Evolutionary conservation across 23 tunicate genomes (phyloP).

Genomic region (Diplosoma virens): DNA sequence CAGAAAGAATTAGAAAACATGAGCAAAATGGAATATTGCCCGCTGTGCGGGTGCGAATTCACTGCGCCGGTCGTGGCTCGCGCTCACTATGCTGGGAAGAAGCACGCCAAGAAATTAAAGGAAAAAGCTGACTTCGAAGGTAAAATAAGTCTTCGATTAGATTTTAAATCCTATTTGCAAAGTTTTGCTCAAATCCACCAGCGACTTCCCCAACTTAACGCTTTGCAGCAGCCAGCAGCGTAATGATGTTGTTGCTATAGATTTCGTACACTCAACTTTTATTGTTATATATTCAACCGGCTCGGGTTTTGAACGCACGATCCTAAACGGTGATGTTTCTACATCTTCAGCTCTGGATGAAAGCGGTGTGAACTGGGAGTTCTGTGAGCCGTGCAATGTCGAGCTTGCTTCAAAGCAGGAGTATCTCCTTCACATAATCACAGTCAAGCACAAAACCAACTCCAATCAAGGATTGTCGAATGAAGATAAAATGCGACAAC

Average conservation of each 20-base stretch:
- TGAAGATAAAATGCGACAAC: constrained; percentile 8
- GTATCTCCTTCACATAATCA: constrained; percentile 20
- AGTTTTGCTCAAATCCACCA: too few species aligned
- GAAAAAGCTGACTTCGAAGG: constrained; percentile 43
- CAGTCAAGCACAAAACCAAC: constrained; percentile 34
- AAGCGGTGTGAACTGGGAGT: constrained; percentile 20
- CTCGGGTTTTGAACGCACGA: neutral
- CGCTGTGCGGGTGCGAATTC: constrained; percentile 40
- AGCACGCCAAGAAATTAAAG: constrained; percentile 70
- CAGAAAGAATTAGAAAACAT: constrained; percentile 11
- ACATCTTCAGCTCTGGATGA: constrained; percentile 11
- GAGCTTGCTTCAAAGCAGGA: constrained; percentile 15
- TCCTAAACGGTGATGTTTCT: too few species aligned
- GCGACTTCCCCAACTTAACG: too few species aligned
- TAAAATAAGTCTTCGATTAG: too few species aligned
- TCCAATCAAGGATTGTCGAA: neutral
- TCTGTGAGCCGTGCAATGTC: constrained; percentile 22
- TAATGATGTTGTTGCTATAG: too few species aligned
- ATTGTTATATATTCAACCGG: neutral
- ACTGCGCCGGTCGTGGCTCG: constrained; percentile 49
- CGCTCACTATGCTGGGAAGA: constrained; percentile 72
- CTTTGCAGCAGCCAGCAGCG: too few species aligned
- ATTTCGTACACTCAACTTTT: too few species aligned
- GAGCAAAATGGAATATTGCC: constrained; percentile 54
- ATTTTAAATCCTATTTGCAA: too few species aligned